These are phyloP conservation scores for Steatornis caripensis DNA, from an alignment of 2,113 vertebrate genomes.

Conservation along the genomic window DNA sequence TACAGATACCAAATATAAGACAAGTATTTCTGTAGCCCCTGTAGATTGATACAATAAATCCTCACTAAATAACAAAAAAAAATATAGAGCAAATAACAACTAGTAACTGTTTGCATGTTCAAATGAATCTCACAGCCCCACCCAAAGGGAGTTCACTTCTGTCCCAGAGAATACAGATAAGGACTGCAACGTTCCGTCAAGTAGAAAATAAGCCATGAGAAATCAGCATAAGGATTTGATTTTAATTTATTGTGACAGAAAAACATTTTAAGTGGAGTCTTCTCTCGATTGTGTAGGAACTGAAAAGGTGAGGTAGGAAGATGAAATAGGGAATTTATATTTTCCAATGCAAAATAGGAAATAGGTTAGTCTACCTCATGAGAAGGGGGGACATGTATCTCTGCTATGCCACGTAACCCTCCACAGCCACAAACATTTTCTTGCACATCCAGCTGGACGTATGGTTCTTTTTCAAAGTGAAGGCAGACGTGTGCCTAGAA, in stretches of 20 bases:
- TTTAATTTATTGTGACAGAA: background rate
- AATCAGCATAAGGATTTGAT: background rate
- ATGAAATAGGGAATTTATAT: background rate
- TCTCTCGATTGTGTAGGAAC: background rate
- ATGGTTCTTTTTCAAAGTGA: background rate
- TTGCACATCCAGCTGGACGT: background rate
- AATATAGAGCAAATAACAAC: background rate
- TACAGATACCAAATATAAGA: background rate
- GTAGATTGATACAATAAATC: background rate
- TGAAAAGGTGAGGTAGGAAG: background rate
- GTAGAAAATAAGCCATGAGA: background rate
- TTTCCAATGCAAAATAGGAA: background rate
- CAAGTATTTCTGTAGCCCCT: background rate
- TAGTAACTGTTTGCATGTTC: background rate
- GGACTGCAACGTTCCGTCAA: background rate
- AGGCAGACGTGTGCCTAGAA: background rate
- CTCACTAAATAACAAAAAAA: background rate
- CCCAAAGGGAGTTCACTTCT: background rate
- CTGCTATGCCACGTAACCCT: background rate
- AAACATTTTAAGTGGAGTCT: background rate
- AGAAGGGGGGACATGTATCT: background rate
- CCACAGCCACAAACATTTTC: background rate
- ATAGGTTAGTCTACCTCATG: background rate
- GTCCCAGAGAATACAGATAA: background rate
- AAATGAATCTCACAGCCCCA: background rate